Base-by-base conservation (phyloP, 2,113 vertebrate species). In the Reinhardtius hippoglossoides region DNA sequence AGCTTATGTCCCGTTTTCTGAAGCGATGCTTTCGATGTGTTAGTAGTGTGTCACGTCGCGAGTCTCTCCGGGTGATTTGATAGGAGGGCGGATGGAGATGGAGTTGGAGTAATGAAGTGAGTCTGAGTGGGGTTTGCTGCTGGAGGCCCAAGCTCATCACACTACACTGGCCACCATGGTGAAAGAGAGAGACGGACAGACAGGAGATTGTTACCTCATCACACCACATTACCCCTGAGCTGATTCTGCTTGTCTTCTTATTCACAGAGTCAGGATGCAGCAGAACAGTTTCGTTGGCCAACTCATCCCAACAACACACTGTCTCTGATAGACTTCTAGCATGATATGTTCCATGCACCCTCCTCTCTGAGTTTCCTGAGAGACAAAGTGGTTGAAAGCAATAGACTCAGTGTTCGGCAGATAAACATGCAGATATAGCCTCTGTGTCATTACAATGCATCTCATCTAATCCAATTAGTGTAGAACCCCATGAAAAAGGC, bases 51-150 rank as follows among this genome's bases (percentile, higher is more conserved):
- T 82, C 81, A 74, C 66, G 37, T 71, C 56, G 2, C 73, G 65
- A 81, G 68, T 31, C 80, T 82, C 81, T 86, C 67, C 21, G 50
- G 80, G 59, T 85, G 81, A 86, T 92, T 87, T 86, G 83, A 82
- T 67, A 54, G 80, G 80, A 83, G 62, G 74, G 66, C 35, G 80
- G 65, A 82, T 87, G 72, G 76, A 87, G 84, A 79, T 83, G 83
- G 75, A 80, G 80, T 72, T 58, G 73, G 24, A 86, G 78, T 91
- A 91, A 91, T 92, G 88, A 90, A 86, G 84, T 89, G 81, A 84
- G 76, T 79, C 83, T 85, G 78, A 90, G 83, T 87, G 80, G 74
- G 64, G 74, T 84, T 89, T 86, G 72, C 76, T 74, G 83, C 84
- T 85, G 72, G 76, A 87, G 78, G 87, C 87, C 67, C 59, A 70